Conservation (phyloP, 2,888 invertebrate genomes). For the Globia sparganii region DNA sequence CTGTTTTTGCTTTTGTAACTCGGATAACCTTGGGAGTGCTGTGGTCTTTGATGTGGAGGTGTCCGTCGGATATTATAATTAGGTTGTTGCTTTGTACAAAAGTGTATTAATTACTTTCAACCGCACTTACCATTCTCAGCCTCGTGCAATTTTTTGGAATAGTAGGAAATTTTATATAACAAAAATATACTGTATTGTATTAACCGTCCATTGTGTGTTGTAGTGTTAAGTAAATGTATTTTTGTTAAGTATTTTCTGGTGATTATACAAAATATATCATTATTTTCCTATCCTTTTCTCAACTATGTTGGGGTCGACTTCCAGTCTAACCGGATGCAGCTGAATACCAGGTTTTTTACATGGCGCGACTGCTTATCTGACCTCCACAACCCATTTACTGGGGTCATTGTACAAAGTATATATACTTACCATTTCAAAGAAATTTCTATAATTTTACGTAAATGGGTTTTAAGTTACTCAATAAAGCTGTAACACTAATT, state of each 20-base stretch:
- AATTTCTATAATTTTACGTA: not conserved
- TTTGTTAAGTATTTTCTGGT: not conserved
- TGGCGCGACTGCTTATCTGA: too few species aligned
- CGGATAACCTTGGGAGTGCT: not conserved
- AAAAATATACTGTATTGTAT: not conserved
- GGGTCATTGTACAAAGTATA: too few species aligned
- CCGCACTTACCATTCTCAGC: not conserved
- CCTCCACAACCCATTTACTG: too few species aligned
- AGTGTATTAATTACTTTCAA: not conserved
- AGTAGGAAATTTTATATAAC: not conserved
- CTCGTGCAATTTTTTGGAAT: not conserved
- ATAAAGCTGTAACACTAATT: conserved; percentile 16
- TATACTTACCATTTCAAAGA: not conserved
- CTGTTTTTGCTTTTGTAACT: conserved; percentile 23
- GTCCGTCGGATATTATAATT: not conserved
- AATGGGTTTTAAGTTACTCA: not conserved
- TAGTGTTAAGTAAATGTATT: not conserved
- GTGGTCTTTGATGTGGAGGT: conserved; percentile 20
- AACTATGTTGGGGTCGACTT: too few species aligned
- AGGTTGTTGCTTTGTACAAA: not conserved
- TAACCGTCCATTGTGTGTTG: too few species aligned
- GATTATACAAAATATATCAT: not conserved
- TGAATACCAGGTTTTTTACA: too few species aligned
- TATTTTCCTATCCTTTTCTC: too few species aligned
- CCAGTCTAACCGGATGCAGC: too few species aligned